Conservation (phyloP, 2,797 vertebrate species). For the Dermochelys coriacea region DNA sequence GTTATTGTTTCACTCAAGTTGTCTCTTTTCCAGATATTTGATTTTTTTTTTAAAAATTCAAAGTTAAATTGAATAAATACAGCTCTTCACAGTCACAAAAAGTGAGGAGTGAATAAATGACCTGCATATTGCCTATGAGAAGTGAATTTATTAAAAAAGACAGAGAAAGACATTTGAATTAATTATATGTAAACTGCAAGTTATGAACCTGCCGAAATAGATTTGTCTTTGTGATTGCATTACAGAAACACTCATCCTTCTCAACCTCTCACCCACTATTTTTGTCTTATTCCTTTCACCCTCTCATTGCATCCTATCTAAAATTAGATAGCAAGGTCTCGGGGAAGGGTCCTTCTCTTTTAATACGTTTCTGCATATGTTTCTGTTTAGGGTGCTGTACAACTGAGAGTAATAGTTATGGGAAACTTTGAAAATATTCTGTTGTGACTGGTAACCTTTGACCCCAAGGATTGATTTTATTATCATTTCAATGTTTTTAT, state of each 20-base stretch:
- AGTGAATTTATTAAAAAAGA: background rate
- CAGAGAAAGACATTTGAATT: background rate
- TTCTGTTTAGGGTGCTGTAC: background rate
- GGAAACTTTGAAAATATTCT: background rate
- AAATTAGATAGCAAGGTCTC: background rate
- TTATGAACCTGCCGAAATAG: background rate
- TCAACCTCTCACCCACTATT: background rate
- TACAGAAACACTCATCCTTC: background rate
- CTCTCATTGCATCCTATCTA: background rate
- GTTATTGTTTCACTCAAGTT: constrained; percentile 27
- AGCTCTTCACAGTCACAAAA: background rate
- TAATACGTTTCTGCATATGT: background rate
- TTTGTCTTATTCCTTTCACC: background rate
- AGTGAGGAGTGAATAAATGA: background rate
- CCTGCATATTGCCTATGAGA: background rate
- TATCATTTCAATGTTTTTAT: background rate
- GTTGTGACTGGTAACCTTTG: background rate
- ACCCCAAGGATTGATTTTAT: background rate
- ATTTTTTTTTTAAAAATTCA: background rate
- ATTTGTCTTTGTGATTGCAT: background rate
- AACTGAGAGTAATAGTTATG: background rate
- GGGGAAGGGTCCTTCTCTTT: background rate
- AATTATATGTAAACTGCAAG: background rate
- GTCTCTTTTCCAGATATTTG: background rate
- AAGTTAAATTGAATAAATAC: background rate